Evolutionary conservation across 64 coral and sea anemone genomes (phyloP).

Genomic region (Stichodactyla helianthus): DNA sequence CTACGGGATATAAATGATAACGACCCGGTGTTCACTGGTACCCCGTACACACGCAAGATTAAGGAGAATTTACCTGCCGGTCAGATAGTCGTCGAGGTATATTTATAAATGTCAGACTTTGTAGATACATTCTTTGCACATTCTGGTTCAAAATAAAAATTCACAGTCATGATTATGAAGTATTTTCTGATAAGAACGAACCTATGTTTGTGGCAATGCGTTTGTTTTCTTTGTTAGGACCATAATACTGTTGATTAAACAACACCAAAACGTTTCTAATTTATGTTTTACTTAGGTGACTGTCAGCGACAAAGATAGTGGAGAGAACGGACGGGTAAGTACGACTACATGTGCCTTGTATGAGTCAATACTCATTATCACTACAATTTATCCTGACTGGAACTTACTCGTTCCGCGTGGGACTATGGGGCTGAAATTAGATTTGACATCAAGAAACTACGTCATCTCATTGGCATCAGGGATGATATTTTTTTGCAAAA

Average conservation of each 20-base stretch:
- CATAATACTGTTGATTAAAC: no score
- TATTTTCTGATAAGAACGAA: no score
- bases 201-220: no score
- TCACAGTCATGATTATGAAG: neutral
- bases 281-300: slow-evolving; percentile 27
- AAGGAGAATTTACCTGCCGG: slow-evolving; percentile 34
- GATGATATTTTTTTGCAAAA: no score
- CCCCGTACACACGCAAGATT: slow-evolving; percentile 19
- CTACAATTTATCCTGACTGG: no score
- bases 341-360: neutral
- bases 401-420: no score
- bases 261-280: neutral
- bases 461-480: no score
- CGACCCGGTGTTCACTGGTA: slow-evolving; percentile 37
- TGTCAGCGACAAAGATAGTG: slow-evolving; percentile 55
- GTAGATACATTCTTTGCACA: neutral
- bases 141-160: neutral
- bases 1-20: slow-evolving; percentile 53
- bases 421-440: no score
- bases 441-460: no score
- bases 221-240: no score
- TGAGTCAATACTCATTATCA: no score
- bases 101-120: neutral
- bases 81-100: neutral
- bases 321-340: slow-evolving; percentile 46